Conservation (phyloP, 2,888 invertebrate species). For the Alsophila aescularia region DNA sequence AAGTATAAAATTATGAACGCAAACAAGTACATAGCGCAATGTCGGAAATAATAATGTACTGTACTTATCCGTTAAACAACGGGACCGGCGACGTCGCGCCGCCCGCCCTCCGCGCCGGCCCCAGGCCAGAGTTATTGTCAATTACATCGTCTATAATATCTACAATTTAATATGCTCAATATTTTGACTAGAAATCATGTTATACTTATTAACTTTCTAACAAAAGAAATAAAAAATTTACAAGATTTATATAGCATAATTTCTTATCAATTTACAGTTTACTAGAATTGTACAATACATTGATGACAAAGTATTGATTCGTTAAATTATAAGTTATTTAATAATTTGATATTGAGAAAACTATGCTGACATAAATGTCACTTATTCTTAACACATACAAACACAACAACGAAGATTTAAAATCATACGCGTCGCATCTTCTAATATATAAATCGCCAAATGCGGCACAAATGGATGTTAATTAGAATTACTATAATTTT, state of each 20-base stretch:
- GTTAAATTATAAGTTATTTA: slow-evolving; percentile 38
- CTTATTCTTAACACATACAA: slow-evolving; percentile 41
- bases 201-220: slow-evolving; percentile 79
- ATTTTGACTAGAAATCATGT: slow-evolving; percentile 85
- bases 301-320: slow-evolving; percentile 70
- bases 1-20: slow-evolving; percentile 66
- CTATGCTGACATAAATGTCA: slow-evolving; percentile 56
- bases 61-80: slow-evolving; percentile 71
- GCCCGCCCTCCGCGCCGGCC: slow-evolving; percentile 38
- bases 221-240: slow-evolving; percentile 79
- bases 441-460: slow-evolving; percentile 32
- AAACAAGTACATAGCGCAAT: slow-evolving; percentile 58
- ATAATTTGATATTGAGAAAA: slow-evolving; percentile 54
- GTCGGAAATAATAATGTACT: slow-evolving; percentile 60
- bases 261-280: slow-evolving; percentile 78
- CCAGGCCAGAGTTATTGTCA: slow-evolving; percentile 83
- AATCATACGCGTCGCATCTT: slow-evolving; percentile 52
- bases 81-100: slow-evolving; percentile 48
- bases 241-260: slow-evolving; percentile 77
- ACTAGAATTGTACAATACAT: slow-evolving; percentile 80
- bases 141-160: slow-evolving; percentile 79
- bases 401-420: slow-evolving; percentile 61
- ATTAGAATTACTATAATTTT: slow-evolving; percentile 41
- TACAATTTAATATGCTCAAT: slow-evolving; percentile 83
- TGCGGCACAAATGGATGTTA: slow-evolving; percentile 33